These are phyloP conservation scores for Hipposideros larvatus DNA, from an alignment of 2,797 vertebrate genomes.

Conservation along the genomic window DNA sequence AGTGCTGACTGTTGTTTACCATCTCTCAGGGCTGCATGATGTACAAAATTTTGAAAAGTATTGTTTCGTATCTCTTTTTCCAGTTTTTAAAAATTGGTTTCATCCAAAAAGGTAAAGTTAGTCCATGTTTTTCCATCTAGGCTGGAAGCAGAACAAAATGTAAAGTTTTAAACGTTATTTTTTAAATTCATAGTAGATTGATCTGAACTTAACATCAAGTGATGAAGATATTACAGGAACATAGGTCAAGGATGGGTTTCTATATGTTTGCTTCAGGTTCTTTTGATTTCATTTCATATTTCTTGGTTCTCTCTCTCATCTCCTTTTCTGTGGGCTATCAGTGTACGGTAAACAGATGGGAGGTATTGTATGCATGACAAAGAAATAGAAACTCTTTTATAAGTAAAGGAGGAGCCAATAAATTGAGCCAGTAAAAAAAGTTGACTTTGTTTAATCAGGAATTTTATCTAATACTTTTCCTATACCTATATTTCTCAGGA, in stretches of 20 bases:
- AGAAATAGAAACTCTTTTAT: background rate
- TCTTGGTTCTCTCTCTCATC: background rate
- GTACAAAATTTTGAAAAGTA: background rate
- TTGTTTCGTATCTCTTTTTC: background rate
- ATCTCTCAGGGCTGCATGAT: background rate
- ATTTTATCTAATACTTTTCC: slow-evolving; percentile 47
- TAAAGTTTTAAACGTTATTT: background rate
- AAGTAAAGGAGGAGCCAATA: background rate
- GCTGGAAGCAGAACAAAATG: background rate
- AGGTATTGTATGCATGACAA: background rate
- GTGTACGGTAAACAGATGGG: background rate
- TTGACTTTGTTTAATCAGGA: slow-evolving; percentile 6
- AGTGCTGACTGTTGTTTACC: background rate
- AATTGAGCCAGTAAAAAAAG: background rate
- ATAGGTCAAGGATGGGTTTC: background rate
- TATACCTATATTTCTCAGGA: slow-evolving; percentile 36
- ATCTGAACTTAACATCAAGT: background rate
- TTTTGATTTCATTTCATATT: slow-evolving; percentile 23
- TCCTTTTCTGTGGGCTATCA: background rate
- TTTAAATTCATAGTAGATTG: background rate
- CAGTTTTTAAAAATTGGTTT: background rate
- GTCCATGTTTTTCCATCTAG: background rate
- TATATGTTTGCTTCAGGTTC: background rate
- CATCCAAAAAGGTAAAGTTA: background rate
- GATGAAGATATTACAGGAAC: background rate